Evolutionary conservation across 2,113 vertebrate species (phyloP).

Genomic region (Sphyrna mokarran): DNA sequence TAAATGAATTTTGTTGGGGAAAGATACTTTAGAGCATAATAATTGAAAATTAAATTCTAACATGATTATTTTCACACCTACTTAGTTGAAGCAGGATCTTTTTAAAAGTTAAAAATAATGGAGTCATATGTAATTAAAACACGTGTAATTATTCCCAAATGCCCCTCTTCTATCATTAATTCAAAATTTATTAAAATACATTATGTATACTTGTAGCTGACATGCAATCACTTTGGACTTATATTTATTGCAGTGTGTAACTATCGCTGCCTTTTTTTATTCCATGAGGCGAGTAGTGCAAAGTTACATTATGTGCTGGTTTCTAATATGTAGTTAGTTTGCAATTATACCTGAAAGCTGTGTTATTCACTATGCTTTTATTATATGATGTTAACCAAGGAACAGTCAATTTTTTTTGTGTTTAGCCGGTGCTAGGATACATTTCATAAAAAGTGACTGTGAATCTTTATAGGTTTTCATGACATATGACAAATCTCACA

Average conservation of each 20-base stretch:
- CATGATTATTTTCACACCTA: constrained; percentile 9
- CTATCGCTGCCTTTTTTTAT: background rate
- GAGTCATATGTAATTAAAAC: background rate
- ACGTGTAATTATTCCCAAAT: background rate
- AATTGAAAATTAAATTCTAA: constrained; percentile 29
- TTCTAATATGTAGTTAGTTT: background rate
- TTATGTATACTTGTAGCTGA: background rate
- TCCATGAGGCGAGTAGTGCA: background rate
- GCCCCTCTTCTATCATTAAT: background rate
- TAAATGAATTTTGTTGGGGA: background rate
- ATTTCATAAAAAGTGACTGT: background rate
- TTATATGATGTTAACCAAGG: background rate
- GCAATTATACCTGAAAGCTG: background rate
- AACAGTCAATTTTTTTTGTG: background rate
- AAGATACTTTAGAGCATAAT: background rate
- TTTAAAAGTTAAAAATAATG: constrained; percentile 3
- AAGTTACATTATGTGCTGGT: background rate
- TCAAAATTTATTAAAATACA: background rate
- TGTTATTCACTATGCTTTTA: background rate
- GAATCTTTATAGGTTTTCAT: background rate
- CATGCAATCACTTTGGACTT: background rate
- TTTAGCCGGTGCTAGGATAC: background rate
- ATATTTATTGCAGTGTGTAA: background rate
- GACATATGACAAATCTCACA: background rate
- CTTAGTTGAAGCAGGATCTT: too few relatives aligned